These are phyloP conservation scores for Coelogynopora nodosa DNA, from an alignment of 2,888 invertebrate species.

Conservation along the genomic window DNA sequence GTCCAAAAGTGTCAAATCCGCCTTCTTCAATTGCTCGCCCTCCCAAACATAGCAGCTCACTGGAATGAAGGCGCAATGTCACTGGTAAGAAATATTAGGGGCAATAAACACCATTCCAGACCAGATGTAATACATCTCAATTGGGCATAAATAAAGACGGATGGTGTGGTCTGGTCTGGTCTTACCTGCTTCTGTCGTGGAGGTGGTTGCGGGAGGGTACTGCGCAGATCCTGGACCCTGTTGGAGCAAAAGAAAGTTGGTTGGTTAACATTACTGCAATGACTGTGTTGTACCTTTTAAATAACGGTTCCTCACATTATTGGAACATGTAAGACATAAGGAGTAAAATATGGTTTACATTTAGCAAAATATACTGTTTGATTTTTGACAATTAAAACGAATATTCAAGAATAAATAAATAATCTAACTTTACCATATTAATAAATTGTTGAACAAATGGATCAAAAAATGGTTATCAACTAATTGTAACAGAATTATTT, in stretches of 20 bases:
- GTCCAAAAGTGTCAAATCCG: conserved; percentile 85
- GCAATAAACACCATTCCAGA: too few relatives aligned
- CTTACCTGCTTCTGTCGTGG: conserved; percentile 11
- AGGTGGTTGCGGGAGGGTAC: neutral
- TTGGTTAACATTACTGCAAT: neutral
- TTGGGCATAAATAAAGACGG: neutral
- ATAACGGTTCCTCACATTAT: too few relatives aligned
- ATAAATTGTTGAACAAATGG: too few relatives aligned
- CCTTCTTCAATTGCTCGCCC: conserved; percentile 80
- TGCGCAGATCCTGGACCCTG: neutral
- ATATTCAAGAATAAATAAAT: too few relatives aligned
- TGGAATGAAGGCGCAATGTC: conserved; percentile 58
- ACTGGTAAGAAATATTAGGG: neutral
- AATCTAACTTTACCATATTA: too few relatives aligned
- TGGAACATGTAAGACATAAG: neutral
- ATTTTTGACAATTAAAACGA: too few relatives aligned
- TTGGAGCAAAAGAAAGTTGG: neutral
- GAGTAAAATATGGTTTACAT: too few relatives aligned
- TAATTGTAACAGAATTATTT: neutral
- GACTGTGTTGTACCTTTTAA: too few relatives aligned
- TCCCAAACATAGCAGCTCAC: conserved; percentile 95
- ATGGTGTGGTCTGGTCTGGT: neutral
- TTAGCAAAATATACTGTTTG: too few relatives aligned
- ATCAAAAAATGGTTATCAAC: too few relatives aligned
- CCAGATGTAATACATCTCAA: too few relatives aligned